Base-by-base conservation (phyloP, 1,140 invertebrate genomes). In the Watersipora subatra region DNA sequence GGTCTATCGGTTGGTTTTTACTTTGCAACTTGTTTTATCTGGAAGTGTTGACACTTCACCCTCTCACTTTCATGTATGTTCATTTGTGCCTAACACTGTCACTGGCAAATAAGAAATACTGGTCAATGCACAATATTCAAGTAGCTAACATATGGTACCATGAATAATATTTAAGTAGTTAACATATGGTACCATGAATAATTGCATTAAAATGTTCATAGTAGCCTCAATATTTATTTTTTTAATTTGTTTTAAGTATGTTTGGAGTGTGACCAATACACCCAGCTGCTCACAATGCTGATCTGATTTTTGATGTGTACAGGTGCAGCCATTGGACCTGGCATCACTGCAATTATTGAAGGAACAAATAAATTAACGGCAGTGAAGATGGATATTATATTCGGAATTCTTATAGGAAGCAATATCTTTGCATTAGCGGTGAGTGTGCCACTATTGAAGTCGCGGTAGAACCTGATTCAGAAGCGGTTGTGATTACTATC, bases 251-350 rank as follows among this genome's bases (percentile, higher is more conserved):
- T n/a, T n/a, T n/a, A n/a, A n/a, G n/a, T n/a, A n/a, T n/a, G n/a
- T n/a, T n/a, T n/a, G n/a, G n/a, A n/a, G n/a, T n/a, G n/a, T n/a
- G n/a, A n/a, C n/a, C n/a, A n/a, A n/a, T n/a, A n/a, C n/a, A n/a
- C n/a, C n/a, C n/a, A n/a, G n/a, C n/a, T n/a, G n/a, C n/a, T n/a
- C n/a, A n/a, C n/a, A n/a, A n/a, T n/a, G n/a, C n/a, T n/a, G n/a
- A n/a, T n/a, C n/a, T n/a, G n/a, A n/a, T n/a, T n/a, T n/a, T n/a
- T n/a, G n/a, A n/a, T n/a, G n/a, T 64, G 71, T 76, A 2, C 71
- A 86, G 90, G 91, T 63, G 92, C 93, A 62, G 92, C 92, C 0
- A 83, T 96, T 58, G 93, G 93, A 1, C 93, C 93, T 0, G 79
- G 94, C 64, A 72, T 96, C 46, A 91, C 92, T 1, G 92, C 92